A percentile compares a stretch with the other conserved stretches of the same genome.
These are phyloP conservation scores for Drosophila pseudotalamancana DNA, from an alignment of 2,888 invertebrate species.

Conservation along the genomic window DNA sequence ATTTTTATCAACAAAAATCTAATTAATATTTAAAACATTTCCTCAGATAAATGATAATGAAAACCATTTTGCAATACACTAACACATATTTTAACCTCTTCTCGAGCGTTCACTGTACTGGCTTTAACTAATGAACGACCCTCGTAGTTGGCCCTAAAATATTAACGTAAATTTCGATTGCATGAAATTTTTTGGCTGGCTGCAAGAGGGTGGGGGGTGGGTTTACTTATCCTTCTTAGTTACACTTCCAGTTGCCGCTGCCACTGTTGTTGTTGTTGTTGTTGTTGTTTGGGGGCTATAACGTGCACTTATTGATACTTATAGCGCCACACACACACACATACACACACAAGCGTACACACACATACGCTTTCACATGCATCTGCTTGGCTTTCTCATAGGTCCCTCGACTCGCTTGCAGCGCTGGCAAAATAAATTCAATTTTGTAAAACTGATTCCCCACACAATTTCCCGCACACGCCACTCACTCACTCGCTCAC, in stretches of 20 bases:
- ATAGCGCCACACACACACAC: constrained; percentile 62
- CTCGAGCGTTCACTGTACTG: background rate
- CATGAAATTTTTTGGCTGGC: constrained; percentile 28
- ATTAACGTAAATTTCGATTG: constrained; percentile 71
- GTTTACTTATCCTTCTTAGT: constrained; percentile 77
- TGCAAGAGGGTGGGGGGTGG: too few species aligned
- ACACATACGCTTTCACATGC: constrained; percentile 17
- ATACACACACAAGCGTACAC: constrained; percentile 5
- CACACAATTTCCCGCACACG: constrained; percentile 70
- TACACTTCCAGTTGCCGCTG: constrained; percentile 64
- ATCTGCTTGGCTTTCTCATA: constrained; percentile 53
- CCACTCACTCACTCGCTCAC: background rate
- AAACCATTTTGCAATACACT: too few species aligned
- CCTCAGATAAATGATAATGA: too few species aligned
- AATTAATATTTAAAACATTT: too few species aligned
- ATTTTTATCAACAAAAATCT: too few species aligned
- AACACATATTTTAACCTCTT: too few species aligned
- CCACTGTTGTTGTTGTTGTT: constrained; percentile 27
- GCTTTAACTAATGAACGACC: constrained; percentile 27
- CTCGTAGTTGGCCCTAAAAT: constrained; percentile 43
- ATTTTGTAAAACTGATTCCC: constrained; percentile 79
- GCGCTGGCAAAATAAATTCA: constrained; percentile 76
- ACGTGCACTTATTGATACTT: constrained; percentile 76
- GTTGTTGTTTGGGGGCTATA: constrained; percentile 45
- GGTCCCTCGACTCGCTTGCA: constrained; percentile 61